Evolutionary conservation across 2,113 vertebrate species (phyloP).

Genomic region (Pampusana beccarii): DNA sequence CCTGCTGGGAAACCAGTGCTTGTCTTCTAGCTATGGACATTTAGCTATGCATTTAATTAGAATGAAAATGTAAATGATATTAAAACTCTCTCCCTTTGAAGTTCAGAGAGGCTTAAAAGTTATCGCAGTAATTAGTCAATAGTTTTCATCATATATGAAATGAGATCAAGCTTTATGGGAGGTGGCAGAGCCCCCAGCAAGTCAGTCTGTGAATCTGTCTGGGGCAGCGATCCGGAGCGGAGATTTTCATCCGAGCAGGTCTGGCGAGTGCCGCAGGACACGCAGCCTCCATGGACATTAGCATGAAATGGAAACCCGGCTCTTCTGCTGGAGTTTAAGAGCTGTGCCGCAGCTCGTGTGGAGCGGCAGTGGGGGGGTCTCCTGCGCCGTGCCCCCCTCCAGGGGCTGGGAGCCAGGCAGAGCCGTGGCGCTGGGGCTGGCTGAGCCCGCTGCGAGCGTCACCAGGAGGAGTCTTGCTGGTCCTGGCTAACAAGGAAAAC

Average conservation of each 20-base stretch:
- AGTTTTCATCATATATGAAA: conserved; percentile 29
- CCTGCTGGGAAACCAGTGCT: not conserved
- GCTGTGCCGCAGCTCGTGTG: not conserved
- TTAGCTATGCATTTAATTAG: not conserved
- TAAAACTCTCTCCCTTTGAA: conserved; percentile 2
- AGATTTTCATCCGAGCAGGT: not conserved
- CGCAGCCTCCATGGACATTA: not conserved
- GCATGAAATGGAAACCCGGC: not conserved
- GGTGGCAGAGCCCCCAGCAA: not conserved
- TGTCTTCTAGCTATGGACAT: not conserved
- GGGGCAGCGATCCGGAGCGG: not conserved
- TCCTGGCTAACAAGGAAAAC: not conserved
- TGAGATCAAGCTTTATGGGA: not conserved
- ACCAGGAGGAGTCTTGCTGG: not conserved
- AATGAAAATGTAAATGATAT: not conserved
- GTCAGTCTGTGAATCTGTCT: not conserved
- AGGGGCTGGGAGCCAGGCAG: rapidly evolving
- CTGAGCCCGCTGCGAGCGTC: rapidly evolving
- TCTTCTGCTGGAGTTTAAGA: not conserved
- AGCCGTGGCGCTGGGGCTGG: rapidly evolving
- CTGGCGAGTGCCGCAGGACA: not conserved
- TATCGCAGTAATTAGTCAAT: not conserved
- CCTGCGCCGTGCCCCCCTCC: not conserved
- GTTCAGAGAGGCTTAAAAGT: not conserved
- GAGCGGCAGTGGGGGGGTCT: not conserved